Evolutionary conservation across 2,888 invertebrate species (phyloP).

Genomic region (Stenodema calcarata): DNA sequence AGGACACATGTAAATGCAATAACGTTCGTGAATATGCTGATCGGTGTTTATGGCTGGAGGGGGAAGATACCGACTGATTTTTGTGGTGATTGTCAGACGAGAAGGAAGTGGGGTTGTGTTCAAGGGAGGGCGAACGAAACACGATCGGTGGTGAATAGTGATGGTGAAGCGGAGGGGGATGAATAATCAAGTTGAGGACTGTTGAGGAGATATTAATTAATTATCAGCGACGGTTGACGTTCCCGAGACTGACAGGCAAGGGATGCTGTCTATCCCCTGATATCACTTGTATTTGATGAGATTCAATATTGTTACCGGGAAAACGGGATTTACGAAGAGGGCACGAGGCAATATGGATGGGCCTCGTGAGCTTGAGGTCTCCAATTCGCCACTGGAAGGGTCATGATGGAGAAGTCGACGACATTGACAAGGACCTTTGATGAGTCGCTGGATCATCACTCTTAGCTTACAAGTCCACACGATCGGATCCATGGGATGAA

Average conservation of each 20-base stretch:
- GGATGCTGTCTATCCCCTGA: conserved; percentile 29
- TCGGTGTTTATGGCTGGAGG: background rate
- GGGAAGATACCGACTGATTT: background rate
- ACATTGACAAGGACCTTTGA: background rate
- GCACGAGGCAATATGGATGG: background rate
- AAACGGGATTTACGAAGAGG: background rate
- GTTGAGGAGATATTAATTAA: conserved; percentile 37
- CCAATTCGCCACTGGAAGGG: background rate
- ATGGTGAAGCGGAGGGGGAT: conserved; percentile 9
- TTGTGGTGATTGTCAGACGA: background rate
- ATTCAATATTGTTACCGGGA: conserved; percentile 8
- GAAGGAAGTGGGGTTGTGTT: background rate
- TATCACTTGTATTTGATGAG: conserved; percentile 24
- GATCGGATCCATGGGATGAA: no score
- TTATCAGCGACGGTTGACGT: conserved; percentile 31
- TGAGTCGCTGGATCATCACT: background rate
- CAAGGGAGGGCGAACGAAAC: background rate
- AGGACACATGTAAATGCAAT: no score
- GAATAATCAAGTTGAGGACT: conserved; percentile 26
- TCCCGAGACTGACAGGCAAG: conserved; percentile 7
- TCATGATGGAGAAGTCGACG: background rate
- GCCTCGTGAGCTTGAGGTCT: background rate
- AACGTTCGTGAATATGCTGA: no score
- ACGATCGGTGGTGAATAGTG: background rate
- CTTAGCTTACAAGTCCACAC: background rate